A percentile compares a stretch with the other conserved stretches of the same genome.
phyloP scores from a whole-genome alignment of 2,888 invertebrate species.

The Diarsia dahlii region DNA sequence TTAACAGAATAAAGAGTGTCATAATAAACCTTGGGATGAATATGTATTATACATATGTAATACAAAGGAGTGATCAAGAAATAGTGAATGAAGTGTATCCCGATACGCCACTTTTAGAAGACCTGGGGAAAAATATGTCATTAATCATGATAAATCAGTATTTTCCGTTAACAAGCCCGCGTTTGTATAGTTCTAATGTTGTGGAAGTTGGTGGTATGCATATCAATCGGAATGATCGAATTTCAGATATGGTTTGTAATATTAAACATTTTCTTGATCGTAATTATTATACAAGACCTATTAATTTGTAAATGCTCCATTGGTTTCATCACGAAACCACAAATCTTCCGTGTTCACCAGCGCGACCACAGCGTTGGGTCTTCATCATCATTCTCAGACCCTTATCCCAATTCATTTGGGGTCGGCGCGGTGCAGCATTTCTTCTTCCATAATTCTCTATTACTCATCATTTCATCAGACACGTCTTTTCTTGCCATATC shows the following conservation, averaged over 20 bases:
- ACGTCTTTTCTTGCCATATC: too few species aligned
- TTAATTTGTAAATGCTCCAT: neutral
- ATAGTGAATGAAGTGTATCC: slow-evolving; percentile 68
- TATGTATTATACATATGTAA: slow-evolving; percentile 66
- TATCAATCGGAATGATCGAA: slow-evolving; percentile 22
- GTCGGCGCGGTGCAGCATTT: too few species aligned
- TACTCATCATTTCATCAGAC: too few species aligned
- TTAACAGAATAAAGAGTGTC: slow-evolving; percentile 83
- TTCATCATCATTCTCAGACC: too few species aligned
- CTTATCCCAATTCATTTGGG: too few species aligned
- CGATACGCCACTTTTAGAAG: slow-evolving; percentile 71
- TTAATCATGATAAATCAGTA: slow-evolving; percentile 86
- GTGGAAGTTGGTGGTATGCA: slow-evolving; percentile 88
- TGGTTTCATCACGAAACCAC: too few species aligned
- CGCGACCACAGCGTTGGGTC: neutral
- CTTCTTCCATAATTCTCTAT: too few species aligned
- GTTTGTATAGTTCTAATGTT: slow-evolving; percentile 84
- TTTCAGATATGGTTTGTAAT: slow-evolving; percentile 37
- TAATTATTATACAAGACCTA: neutral
- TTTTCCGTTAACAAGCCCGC: slow-evolving; percentile 87
- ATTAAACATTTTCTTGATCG: neutral
- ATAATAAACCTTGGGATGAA: slow-evolving; percentile 71
- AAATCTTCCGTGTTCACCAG: neutral
- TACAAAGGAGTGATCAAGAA: slow-evolving; percentile 69
- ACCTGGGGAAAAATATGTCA: slow-evolving; percentile 71